Evolutionary conservation across 2,113 vertebrate species (phyloP).

Genomic region (Sterna hirundo): DNA sequence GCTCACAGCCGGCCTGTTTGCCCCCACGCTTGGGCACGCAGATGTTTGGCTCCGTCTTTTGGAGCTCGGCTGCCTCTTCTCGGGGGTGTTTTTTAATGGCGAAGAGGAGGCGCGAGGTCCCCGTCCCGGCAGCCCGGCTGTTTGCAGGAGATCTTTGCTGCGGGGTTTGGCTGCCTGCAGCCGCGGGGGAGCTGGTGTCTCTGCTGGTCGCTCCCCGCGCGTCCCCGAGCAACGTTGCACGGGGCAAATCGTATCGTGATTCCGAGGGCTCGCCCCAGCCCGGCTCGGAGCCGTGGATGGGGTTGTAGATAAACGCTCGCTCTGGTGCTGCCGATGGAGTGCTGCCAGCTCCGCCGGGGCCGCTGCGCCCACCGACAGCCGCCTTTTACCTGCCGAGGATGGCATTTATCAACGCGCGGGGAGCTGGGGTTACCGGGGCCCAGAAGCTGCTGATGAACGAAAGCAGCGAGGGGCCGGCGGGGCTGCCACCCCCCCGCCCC

Average conservation of each 20-base stretch:
- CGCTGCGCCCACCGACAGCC: rapidly evolving
- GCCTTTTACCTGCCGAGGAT: neutral
- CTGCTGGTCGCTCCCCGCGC: rapidly evolving
- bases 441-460: neutral
- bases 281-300: rapidly evolving
- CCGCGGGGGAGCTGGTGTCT: neutral
- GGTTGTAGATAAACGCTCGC: neutral
- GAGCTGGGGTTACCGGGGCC: neutral
- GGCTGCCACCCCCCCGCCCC: too few relatives aligned
- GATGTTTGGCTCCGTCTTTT: neutral
- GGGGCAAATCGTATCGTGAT: rapidly evolving
- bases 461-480: neutral
- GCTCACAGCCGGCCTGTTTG: neutral
- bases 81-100: rapidly evolving
- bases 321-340: rapidly evolving
- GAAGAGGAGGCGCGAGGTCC: neutral
- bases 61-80: neutral
- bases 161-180: neutral
- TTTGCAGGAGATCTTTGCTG: neutral
- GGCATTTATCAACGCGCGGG: rapidly evolving
- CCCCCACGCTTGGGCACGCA: rapidly evolving
- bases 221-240: neutral
- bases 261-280: rapidly evolving
- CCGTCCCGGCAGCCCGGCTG: rapidly evolving
- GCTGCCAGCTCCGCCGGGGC: neutral